Evolutionary conservation across 1,140 invertebrate genomes (phyloP).

Genomic region (Drosophila littoralis): DNA sequence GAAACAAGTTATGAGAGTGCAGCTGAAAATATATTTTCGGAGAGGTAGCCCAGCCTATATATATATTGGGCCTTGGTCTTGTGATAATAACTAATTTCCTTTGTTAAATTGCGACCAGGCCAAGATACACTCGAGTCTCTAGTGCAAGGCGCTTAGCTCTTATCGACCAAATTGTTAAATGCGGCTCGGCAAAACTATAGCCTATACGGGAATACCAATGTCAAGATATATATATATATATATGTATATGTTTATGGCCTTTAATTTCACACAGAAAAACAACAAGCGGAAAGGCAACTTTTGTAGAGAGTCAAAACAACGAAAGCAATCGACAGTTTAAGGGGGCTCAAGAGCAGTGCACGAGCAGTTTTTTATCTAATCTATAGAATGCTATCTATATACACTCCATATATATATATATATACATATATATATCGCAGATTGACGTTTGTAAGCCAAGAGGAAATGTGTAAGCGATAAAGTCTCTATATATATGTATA

Average conservation of each 20-base stretch:
- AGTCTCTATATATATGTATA: neutral
- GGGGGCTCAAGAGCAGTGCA: slow-evolving; percentile 39
- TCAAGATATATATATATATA: neutral
- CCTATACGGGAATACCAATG: neutral
- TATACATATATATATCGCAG: slow-evolving; percentile 29
- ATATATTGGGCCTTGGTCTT: slow-evolving; percentile 4
- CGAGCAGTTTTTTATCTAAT: slow-evolving; percentile 57
- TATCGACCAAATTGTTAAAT: slow-evolving; percentile 21
- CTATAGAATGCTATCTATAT: slow-evolving; percentile 21
- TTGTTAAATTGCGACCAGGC: slow-evolving; percentile 5
- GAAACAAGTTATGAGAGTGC: slow-evolving; percentile 15
- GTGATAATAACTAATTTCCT: slow-evolving; percentile 18
- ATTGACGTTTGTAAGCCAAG: slow-evolving; percentile 65
- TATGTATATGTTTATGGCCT: slow-evolving; percentile 1
- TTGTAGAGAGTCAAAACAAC: slow-evolving; percentile 12
- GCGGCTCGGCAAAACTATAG: no score
- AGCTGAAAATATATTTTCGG: neutral
- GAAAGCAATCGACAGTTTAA: slow-evolving; percentile 49
- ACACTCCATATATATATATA: slow-evolving; percentile 24
- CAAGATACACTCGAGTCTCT: neutral
- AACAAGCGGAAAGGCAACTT: slow-evolving; percentile 13
- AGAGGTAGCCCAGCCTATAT: neutral
- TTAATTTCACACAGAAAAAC: slow-evolving; percentile 1
- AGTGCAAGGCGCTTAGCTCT: slow-evolving; percentile 22
- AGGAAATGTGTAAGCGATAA: slow-evolving; percentile 63